Percentiles rank a stretch among this genome's conserved stretches.
These are phyloP conservation scores for Nymphalis io DNA, from an alignment of 1,140 invertebrate genomes.

Conservation along the genomic window DNA sequence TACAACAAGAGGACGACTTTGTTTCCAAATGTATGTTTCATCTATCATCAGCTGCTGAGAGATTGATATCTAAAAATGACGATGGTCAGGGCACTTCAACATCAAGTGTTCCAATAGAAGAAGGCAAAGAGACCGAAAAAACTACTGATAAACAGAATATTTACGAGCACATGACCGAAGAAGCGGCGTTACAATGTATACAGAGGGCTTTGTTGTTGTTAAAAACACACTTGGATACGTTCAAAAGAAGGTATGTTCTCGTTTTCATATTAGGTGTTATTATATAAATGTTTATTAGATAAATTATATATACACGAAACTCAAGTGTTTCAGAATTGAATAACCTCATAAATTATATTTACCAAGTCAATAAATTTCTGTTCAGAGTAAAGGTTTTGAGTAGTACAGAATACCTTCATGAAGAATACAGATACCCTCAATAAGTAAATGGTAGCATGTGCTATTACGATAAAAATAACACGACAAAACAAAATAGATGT, in stretches of 20 bases:
- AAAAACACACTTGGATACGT: slow-evolving; percentile 96
- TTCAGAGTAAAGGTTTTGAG: too few relatives aligned
- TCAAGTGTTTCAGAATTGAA: too few relatives aligned
- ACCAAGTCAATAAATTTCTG: too few relatives aligned
- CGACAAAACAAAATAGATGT: too few relatives aligned
- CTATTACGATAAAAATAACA: too few relatives aligned
- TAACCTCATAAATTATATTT: too few relatives aligned
- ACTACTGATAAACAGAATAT: slow-evolving; percentile 65
- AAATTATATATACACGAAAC: not conserved
- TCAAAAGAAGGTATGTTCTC: slow-evolving; percentile 85
- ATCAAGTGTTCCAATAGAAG: slow-evolving; percentile 38
- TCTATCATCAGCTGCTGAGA: slow-evolving; percentile 88
- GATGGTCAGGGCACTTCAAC: slow-evolving; percentile 50
- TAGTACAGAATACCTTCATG: too few relatives aligned
- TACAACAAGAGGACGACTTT: slow-evolving; percentile 95
- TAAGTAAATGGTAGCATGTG: too few relatives aligned
- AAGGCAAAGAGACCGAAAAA: slow-evolving; percentile 58
- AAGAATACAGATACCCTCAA: too few relatives aligned
- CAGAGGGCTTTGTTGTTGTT: slow-evolving; percentile 92
- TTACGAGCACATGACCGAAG: slow-evolving; percentile 82
- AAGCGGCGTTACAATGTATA: slow-evolving; percentile 92
- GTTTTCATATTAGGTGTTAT: not conserved
- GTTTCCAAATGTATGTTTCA: slow-evolving; percentile 95
- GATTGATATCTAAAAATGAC: slow-evolving; percentile 81
- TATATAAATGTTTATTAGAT: not conserved